Evolutionary conservation across 2,113 vertebrate species (phyloP), one percentile per base, ranked within the genome.

Genomic region (Atractosteus spatula): DNA sequence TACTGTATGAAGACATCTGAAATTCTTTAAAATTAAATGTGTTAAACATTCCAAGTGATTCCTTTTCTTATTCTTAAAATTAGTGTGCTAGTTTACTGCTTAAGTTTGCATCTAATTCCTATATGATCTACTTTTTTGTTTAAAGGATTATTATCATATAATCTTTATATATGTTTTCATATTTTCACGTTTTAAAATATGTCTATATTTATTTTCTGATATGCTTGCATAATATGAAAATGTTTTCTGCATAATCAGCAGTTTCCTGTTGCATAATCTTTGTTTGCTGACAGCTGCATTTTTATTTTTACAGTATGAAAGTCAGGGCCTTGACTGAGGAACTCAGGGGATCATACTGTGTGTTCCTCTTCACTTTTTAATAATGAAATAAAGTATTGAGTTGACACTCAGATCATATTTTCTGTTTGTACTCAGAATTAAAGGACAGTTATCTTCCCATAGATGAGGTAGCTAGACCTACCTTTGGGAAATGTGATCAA

Each of bases 171-270:
- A 29, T 29, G 29, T 1, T 29, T 29, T 29, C 1, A 29, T 29
- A 29, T 29, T 29, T 29, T 29, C 29, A 29, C 29, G 29, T 29
- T 29, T 29, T 29, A 29, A 29, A 29, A 29, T 29, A 29, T 29
- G 29, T 29, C 3, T 8, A 41, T n/a, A 17, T 47, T n/a, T 68
- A 66, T 16, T 45, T n/a, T 70, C 44, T 66, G 63, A 29, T 45
- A 66, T 42, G 6, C 16, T 3, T 61, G 45, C 71, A 7, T 43
- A 44, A 74, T 70, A 77, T 77, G 10, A 17, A 57, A 57, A 68
- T 56, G 11, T 57, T 10, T 54, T 63, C 42, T 66, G 70, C 64
- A 42, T 55, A 76, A 74, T 71, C 61, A 73, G 70, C 55, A 62
- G 5, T 41, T 71, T 67, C n/a, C 57, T 44, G 51, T 67, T 41